phyloP scores from a whole-genome alignment of 2,888 invertebrate genomes.

The Pollenia amentaria region DNA sequence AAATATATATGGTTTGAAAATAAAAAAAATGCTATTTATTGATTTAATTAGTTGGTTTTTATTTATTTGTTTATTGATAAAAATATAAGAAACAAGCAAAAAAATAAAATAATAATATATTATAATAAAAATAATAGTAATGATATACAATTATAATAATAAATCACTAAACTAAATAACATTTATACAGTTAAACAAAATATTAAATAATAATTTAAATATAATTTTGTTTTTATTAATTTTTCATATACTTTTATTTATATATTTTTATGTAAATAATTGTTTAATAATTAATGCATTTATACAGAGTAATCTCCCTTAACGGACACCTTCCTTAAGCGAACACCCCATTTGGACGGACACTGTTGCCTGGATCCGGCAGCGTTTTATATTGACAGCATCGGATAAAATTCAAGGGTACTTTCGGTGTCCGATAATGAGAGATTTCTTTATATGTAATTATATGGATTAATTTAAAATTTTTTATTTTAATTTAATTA shows the following conservation, averaged over 20 bases:
- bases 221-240: conserved; percentile 4
- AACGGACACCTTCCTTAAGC: no score
- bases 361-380: no score
- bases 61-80: conserved; percentile 73
- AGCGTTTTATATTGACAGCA: no score
- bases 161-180: conserved; percentile 72
- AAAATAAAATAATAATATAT: conserved; percentile 79
- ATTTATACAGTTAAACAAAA: conserved; percentile 74
- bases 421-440: no score
- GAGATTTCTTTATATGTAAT: no score
- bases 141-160: conserved; percentile 74
- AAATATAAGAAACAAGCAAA: conserved; percentile 74
- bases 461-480: no score
- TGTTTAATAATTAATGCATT: no score
- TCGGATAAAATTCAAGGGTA: no score
- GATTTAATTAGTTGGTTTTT: conserved; percentile 42
- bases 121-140: conserved; percentile 73
- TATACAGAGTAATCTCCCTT: no score
- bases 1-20: conserved; percentile 2
- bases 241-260: neutral
- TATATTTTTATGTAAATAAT: no score
- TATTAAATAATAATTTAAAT: conserved; percentile 46
- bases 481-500: no score
- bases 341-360: no score
- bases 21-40: neutral